Evolutionary conservation across 1,140 invertebrate species (phyloP).

Genomic region (Drosophila ananassae): DNA sequence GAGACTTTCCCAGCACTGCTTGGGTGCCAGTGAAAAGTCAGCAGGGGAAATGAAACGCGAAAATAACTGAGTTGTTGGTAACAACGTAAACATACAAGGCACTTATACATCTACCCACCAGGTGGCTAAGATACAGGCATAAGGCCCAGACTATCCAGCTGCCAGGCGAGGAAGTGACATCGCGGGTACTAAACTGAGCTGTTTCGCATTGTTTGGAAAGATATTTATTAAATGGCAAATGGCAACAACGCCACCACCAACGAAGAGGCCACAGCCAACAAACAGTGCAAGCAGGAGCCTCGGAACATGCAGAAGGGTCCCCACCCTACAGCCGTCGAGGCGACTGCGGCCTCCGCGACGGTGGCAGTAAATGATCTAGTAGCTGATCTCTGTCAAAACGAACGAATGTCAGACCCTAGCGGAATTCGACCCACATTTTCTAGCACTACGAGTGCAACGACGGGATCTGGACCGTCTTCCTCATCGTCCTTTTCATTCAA

Average conservation of each 20-base stretch:
- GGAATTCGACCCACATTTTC: conserved; percentile 47
- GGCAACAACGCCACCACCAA: conserved; percentile 67
- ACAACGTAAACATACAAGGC: conserved; percentile 40
- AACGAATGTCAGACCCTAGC: conserved; percentile 51
- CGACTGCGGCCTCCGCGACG: conserved; percentile 5
- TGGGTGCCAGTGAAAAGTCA: conserved; percentile 55
- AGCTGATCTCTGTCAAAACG: conserved; percentile 66
- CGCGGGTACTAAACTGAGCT: not conserved
- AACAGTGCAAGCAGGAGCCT: conserved; percentile 32
- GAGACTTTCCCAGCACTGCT: conserved; percentile 1
- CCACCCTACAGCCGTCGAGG: conserved; percentile 30
- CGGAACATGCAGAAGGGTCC: conserved; percentile 30
- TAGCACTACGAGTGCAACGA: conserved; percentile 1
- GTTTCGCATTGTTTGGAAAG: not conserved
- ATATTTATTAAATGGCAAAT: conserved; percentile 67
- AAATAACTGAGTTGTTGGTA: conserved; percentile 51
- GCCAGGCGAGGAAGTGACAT: not conserved
- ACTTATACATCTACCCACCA: conserved; percentile 5
- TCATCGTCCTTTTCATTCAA: conserved; percentile 89
- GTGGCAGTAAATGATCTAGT: conserved; percentile 68
- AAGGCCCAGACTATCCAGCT: not conserved
- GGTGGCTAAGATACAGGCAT: conserved; percentile 1
- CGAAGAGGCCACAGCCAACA: conserved; percentile 42
- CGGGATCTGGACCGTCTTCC: conserved; percentile 17
- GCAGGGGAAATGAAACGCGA: conserved; percentile 56